Base-by-base conservation (phyloP, 2,888 invertebrate species). In the Tenthredo distinguenda region DNA sequence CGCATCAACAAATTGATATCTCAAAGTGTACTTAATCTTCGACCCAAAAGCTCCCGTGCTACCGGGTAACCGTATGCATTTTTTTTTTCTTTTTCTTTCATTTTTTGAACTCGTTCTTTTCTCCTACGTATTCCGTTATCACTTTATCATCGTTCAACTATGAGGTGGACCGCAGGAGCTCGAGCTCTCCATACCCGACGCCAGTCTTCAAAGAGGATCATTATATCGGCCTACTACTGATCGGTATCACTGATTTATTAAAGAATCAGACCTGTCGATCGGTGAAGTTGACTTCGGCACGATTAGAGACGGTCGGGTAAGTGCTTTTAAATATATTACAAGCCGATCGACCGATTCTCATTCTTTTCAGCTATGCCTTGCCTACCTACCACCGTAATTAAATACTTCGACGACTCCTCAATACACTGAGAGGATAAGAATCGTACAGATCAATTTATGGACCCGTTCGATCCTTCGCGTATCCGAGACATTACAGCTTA, bases 1-100 rank as follows among this genome's bases (percentile, higher is more conserved):
- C 81, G 81, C 81, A 81, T 31, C 37, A 81, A 81, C 81, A 81
- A 81, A 81, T 81, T 81, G 81, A 81, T 81, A 81, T 81, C 81
- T 81, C 81, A 37, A 58, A 40, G 62, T 81, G 40, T 81, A 40
- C 81, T 81, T 81, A 81, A 81, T 81, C 81, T 81, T 81, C 62
- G 62, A 81, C 79, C 79, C 21, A 72, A 72, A 72, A 43, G 72
- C 72, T 40, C 3, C 7, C 5, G 15, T 74, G 72, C 72, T 74
- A 74, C 72, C 26, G 43, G 40, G 72, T 26, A 74, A 43, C n/a
- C n/a, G 15, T 68, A 68, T 18, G 18, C 68, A 34, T 7, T 15
- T 18, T 40, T 40, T 72, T 72, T 9, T 18, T 40, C 9, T 15
- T 40, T 71, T 37, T 40, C 9, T 40, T 10, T 71, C 12, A 10